Conservation (phyloP, 2,888 invertebrate genomes). For the Plusia festucae region DNA sequence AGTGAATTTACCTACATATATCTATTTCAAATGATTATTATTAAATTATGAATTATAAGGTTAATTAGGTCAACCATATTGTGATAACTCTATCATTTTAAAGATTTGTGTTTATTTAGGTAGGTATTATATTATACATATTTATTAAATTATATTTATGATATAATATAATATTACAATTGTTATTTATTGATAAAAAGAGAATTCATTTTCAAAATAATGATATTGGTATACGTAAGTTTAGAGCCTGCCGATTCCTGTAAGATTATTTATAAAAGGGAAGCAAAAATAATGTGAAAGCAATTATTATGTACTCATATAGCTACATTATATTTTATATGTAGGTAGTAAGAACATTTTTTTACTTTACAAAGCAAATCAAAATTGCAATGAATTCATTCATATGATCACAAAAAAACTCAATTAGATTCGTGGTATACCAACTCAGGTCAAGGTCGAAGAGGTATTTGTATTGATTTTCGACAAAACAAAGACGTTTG, state of each 20-base stretch:
- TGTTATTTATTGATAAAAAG: background rate
- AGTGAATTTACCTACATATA: background rate
- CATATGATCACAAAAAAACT: conserved; percentile 25
- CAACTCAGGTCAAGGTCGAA: conserved; percentile 86
- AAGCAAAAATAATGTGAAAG: background rate
- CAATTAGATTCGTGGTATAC: conserved; percentile 42
- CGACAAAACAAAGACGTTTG: conserved; percentile 78
- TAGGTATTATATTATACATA: too few species aligned
- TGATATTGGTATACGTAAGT: background rate
- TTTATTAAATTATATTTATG: too few species aligned
- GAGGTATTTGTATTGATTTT: conserved; percentile 89
- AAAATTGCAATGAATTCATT: background rate
- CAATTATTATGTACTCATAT: too few species aligned
- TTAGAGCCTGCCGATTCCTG: background rate
- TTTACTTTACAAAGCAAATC: background rate
- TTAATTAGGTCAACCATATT: conserved; percentile 3
- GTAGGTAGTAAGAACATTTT: conserved; percentile 9
- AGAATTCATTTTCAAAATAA: background rate
- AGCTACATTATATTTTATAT: background rate
- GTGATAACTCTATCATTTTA: background rate
- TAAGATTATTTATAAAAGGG: background rate
- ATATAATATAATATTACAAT: background rate
- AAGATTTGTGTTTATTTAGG: background rate
- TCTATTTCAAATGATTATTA: background rate
- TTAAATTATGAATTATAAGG: background rate